These are phyloP conservation scores for Scaptodrosophila lebanonensis DNA, from an alignment of 1,140 invertebrate genomes.

Conservation along the genomic window DNA sequence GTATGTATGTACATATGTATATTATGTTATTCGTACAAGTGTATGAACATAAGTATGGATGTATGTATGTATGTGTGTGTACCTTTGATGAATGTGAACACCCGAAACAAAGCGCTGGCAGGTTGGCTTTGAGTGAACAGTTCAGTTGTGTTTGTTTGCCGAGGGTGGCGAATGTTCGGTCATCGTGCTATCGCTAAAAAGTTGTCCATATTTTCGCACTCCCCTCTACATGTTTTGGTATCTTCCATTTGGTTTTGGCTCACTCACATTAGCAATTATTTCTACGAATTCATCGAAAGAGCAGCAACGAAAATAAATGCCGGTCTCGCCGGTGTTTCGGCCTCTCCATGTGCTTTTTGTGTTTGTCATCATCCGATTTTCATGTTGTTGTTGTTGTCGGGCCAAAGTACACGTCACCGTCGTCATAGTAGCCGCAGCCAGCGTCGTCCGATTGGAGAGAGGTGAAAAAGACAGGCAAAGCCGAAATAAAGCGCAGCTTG, in stretches of 20 bases:
- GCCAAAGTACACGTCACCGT: constrained; percentile 47
- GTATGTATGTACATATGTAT: too few species aligned
- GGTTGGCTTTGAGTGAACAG: constrained; percentile 3
- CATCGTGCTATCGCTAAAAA: neutral
- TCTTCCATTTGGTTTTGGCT: too few species aligned
- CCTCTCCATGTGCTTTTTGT: too few species aligned
- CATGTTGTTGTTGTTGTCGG: constrained; percentile 17
- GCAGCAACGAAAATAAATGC: too few species aligned
- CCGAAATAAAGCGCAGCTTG: constrained; percentile 11
- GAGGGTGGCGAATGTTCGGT: constrained; percentile 33
- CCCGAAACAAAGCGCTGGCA: constrained; percentile 14
- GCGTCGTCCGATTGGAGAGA: neutral
- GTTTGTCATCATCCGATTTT: too few species aligned
- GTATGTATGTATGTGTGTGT: neutral
- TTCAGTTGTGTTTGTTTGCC: constrained; percentile 13
- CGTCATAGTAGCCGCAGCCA: neutral
- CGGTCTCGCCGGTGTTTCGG: neutral
- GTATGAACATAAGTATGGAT: too few species aligned
- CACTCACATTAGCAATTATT: too few species aligned
- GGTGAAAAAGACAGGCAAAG: constrained; percentile 5
- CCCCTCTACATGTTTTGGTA: too few species aligned
- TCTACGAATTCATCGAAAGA: too few species aligned
- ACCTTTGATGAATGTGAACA: constrained; percentile 24
- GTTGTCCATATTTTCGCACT: neutral
- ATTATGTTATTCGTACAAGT: too few species aligned